Evolutionary conservation across 2,888 invertebrate genomes (phyloP).

Genomic region (Ophraella communa): DNA sequence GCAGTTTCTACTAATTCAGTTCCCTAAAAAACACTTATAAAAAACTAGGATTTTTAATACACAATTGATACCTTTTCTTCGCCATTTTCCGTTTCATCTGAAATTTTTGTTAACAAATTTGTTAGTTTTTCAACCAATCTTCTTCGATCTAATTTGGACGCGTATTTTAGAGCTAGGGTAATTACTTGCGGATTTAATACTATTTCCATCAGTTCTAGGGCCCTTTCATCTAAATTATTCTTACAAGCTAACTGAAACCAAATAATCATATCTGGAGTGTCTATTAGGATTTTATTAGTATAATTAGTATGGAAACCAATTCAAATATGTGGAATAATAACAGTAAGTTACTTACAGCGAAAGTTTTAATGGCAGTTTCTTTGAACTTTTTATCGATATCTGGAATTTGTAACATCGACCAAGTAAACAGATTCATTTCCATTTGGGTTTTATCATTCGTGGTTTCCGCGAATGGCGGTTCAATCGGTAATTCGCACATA

Average conservation of each 20-base stretch:
- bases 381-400: slow-evolving; percentile 73
- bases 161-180: slow-evolving; percentile 88
- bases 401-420: slow-evolving; percentile 67
- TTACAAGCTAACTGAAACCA: slow-evolving; percentile 77
- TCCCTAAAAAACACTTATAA: slow-evolving; percentile 27
- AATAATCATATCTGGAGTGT: too few relatives aligned
- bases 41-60: not conserved
- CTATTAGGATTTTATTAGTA: too few relatives aligned
- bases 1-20: slow-evolving; percentile 24
- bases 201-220: slow-evolving; percentile 84
- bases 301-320: too few relatives aligned
- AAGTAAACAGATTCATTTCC: slow-evolving; percentile 76
- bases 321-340: too few relatives aligned
- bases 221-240: slow-evolving; percentile 83
- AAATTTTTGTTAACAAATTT: slow-evolving; percentile 48
- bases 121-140: slow-evolving; percentile 80
- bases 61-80: slow-evolving; percentile 27
- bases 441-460: slow-evolving; percentile 80
- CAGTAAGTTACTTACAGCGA: slow-evolving; percentile 71
- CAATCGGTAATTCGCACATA: slow-evolving; percentile 75
- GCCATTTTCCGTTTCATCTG: slow-evolving; percentile 41
- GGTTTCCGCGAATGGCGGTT: slow-evolving; percentile 59
- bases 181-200: slow-evolving; percentile 79
- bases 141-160: slow-evolving; percentile 76
- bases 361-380: slow-evolving; percentile 86